Evolutionary conservation across 2,113 vertebrate genomes (phyloP), one percentile per base, ranked within the genome.

Genomic region (Caloenas nicobarica): DNA sequence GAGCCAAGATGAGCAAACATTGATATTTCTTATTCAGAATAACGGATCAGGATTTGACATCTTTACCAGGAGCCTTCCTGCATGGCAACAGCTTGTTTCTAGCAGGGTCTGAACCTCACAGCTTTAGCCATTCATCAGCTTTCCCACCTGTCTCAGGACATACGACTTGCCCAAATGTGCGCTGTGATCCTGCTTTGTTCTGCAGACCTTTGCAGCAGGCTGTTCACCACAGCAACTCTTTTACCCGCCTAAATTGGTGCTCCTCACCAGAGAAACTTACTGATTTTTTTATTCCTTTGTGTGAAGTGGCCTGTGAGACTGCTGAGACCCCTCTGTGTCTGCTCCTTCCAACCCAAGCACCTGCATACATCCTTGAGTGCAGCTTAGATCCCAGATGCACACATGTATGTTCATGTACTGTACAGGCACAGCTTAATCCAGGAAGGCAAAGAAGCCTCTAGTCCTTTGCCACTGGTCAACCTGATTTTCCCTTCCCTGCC

Each of bases 1-100:
- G 71, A 70, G 76, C 68, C 71, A 96, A 50, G 29, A 92, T 81
- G 86, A 92, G 46, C 46, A 90, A 94, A 95, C 76, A 87, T 12
- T 70, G 46, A n/a, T 56, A 90, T 70, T 81, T 81, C 53, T 91
- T 14, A 28, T 93, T 96, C 68, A 62, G 64, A 90, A 72, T 62
- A 86, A 85, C 31, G 81, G 81, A 68, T 57, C 40, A 38, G 28
- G 12, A 92, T 77, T 61, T 81, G 71, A 80, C 40, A 66, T 10
- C 33, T 86, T 88, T 76, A 79, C 38, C 34, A 46, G 86, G 21
- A 46, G 81, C 64, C 46, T 71, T 94, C 53, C 64, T 88, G 42
- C 77, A 86, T 9, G 29, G 53, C 69, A 93, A 86, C 26, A 86
- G 33, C 42, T 78, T 83, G 60, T 64, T 70, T 88, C 82, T 91